Percentiles rank a stretch among this genome's conserved stretches.
Evolutionary conservation across 2,113 vertebrate species (phyloP).

Genomic region (Ursus arctos): DNA sequence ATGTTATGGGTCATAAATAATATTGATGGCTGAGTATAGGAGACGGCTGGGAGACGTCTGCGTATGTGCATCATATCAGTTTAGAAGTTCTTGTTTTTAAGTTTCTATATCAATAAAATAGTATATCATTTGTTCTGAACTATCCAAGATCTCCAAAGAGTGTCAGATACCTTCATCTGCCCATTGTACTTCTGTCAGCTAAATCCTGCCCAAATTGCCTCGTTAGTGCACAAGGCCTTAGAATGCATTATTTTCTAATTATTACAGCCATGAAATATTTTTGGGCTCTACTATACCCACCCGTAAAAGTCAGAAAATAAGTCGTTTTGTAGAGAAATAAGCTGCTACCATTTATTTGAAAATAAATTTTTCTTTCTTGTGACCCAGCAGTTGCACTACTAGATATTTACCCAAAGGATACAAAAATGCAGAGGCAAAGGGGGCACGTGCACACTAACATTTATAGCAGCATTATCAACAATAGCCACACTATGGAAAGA

Average conservation of each 20-base stretch:
- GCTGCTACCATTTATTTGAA: neutral
- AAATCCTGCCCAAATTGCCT: neutral
- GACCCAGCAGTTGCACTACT: neutral
- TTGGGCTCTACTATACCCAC: neutral
- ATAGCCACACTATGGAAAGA: neutral
- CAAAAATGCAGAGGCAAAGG: neutral
- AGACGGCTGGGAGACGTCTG: neutral
- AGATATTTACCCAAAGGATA: neutral
- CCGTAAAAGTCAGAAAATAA: neutral
- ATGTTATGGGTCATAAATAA: neutral
- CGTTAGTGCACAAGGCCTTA: neutral
- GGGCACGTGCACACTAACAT: neutral
- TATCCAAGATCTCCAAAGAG: neutral
- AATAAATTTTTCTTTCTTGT: neutral
- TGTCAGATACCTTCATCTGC: neutral
- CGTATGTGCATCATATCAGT: neutral
- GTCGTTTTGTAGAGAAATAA: neutral
- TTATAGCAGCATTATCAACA: neutral
- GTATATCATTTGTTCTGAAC: neutral
- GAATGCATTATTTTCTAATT: neutral
- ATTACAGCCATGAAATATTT: neutral
- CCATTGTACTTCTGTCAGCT: neutral
- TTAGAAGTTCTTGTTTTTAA: neutral
- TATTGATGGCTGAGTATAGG: neutral
- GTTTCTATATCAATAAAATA: neutral